Evolutionary conservation across 2,797 vertebrate genomes (phyloP), one percentile per base, ranked within the genome.

Genomic region (Xenops minutus): DNA sequence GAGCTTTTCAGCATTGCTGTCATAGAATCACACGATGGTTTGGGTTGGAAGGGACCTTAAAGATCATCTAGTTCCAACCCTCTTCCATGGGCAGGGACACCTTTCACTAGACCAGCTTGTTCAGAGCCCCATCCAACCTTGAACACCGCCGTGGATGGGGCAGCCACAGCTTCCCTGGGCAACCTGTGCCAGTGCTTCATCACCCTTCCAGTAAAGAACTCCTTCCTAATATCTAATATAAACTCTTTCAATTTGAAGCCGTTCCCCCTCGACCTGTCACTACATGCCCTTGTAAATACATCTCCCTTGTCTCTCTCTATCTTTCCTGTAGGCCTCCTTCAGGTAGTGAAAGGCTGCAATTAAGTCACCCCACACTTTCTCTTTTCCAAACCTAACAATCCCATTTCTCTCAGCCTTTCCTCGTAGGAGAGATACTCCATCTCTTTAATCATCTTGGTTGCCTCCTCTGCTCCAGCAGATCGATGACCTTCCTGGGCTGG

Each of bases 21-120:
- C 26, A 2, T 17, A 6, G 18, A 59, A 41, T 14, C 30, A 2
- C 7, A 20, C 54, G 62, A 7, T 4, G 5, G 15, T 11, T 27
- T 41, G 59, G 14, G 12, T 21, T 39, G 52, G 39, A 58, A 66
- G 5, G 7, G 44, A 41, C 8, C 9, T 30, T 20, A n/a, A 20
- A 29, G 58, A 59, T 46, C 7, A 41, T 37, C 7, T 9, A 2
- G 3, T 58, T 51, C 23, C 44, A 44, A 0, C 4, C 16, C 44
- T 16, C 2, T 37, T 43, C 43, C 14, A 0, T 27, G 12, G 2
- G 4, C 58, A 23, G n/a, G 44, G 51, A 32, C 43, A 16, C 5
- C 2, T 77, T 30, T 1, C 14, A 2, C 24, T 37, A 14, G 0
- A 2, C 4, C 37, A 23, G 39, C 18, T 3, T 64, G 64, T 1